Conservation (phyloP, 2,797 vertebrate species). For the Aquila chrysaetos region DNA sequence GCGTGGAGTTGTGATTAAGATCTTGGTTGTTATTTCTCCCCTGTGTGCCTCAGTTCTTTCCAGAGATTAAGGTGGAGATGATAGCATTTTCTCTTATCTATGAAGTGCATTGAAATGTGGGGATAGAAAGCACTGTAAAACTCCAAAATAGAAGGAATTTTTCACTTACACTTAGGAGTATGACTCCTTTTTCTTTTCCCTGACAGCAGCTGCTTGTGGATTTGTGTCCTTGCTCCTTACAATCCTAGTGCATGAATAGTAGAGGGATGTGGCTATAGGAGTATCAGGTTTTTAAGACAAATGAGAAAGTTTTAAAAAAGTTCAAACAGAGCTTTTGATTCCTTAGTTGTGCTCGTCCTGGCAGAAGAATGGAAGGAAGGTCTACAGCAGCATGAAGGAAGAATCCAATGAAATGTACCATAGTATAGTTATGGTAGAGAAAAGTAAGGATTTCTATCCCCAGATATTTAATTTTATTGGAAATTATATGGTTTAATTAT, state of each 20-base stretch:
- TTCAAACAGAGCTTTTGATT: neutral
- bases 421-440: neutral
- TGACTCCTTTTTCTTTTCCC: neutral
- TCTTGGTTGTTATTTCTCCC: neutral
- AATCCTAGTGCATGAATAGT: neutral
- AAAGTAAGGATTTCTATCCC: conserved; percentile 4
- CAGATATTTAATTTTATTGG: conserved; percentile 29
- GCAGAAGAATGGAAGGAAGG: neutral
- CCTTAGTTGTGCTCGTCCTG: neutral
- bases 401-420: neutral
- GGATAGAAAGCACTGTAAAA: neutral
- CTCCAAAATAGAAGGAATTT: neutral
- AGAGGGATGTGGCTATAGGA: neutral
- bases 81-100: neutral
- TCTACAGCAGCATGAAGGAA: neutral
- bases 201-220: neutral
- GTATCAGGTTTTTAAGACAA: neutral
- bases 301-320: neutral
- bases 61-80: neutral
- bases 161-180: neutral
- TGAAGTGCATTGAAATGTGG: neutral
- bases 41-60: neutral
- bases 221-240: neutral
- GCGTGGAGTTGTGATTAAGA: neutral
- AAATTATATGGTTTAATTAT: conserved; percentile 36